These are phyloP conservation scores for Heteropelma amictum DNA, from an alignment of 2,888 invertebrate genomes.

Conservation along the genomic window DNA sequence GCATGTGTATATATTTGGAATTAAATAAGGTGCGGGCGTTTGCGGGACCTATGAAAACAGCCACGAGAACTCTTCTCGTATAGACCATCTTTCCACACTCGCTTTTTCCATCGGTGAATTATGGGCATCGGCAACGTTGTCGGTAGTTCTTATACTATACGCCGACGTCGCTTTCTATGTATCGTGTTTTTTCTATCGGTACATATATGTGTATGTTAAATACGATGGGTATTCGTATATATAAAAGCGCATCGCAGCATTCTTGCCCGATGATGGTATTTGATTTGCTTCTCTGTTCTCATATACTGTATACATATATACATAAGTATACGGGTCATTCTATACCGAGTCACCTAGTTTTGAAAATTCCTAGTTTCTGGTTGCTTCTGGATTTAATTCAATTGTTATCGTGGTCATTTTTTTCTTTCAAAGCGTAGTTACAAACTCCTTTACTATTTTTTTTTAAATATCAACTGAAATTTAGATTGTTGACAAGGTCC, in stretches of 20 bases:
- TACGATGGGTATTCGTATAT: not conserved
- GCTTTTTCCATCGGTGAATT: conserved; percentile 40
- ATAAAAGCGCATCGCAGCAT: conserved; percentile 32
- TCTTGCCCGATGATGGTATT: conserved; percentile 40
- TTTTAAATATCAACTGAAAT: no score
- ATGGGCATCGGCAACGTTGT: conserved; percentile 44
- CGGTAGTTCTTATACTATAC: conserved; percentile 39
- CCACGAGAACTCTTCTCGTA: conserved; percentile 1
- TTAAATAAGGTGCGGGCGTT: conserved; percentile 30
- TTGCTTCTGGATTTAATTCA: no score
- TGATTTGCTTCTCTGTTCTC: conserved; percentile 25
- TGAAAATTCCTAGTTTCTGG: no score
- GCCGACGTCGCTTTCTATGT: conserved; percentile 42
- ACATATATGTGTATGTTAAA: conserved; percentile 10
- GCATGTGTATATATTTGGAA: not conserved
- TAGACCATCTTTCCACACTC: conserved; percentile 40
- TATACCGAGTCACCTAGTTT: no score
- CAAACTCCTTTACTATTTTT: no score
- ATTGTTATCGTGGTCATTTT: no score
- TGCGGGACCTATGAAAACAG: conserved; percentile 49
- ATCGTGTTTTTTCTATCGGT: conserved; percentile 28
- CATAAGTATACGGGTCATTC: no score
- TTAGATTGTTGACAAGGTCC: no score
- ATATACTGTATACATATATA: no score
- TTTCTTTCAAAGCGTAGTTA: no score